Conservation (phyloP, 2,888 invertebrate genomes). For the Phalangium opilio region DNA sequence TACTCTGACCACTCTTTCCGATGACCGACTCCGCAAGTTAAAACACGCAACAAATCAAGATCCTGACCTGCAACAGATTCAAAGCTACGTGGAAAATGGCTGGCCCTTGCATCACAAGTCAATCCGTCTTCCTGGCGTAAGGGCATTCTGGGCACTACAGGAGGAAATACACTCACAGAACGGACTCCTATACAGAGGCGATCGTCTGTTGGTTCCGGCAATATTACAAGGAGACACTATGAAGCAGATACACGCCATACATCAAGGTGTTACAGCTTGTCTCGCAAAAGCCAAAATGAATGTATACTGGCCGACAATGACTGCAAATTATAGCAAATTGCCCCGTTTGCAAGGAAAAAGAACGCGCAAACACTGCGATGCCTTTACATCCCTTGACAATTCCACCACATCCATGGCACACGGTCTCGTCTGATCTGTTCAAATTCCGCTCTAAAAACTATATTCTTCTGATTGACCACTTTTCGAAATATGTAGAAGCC, state of each 20-base stretch:
- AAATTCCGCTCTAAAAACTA: neutral
- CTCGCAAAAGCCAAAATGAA: slow-evolving; percentile 3
- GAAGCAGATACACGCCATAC: neutral
- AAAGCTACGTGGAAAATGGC: neutral
- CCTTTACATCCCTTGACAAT: neutral
- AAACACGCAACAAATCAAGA: neutral
- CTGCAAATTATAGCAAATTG: neutral
- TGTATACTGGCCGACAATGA: slow-evolving; percentile 5
- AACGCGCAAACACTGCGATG: slow-evolving; percentile 1
- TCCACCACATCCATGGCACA: slow-evolving; percentile 4
- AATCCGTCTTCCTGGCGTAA: neutral
- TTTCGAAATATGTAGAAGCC: slow-evolving; percentile 4
- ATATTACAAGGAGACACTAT: slow-evolving; percentile 1
- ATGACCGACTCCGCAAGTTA: neutral
- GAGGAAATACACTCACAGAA: slow-evolving; percentile 3
- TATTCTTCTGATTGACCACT: slow-evolving; percentile 5
- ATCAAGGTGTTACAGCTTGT: slow-evolving; percentile 5
- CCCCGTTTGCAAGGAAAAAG: slow-evolving; percentile 1
- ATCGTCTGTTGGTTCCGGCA: slow-evolving; percentile 1
- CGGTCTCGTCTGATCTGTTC: slow-evolving; percentile 2
- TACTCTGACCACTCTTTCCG: neutral
- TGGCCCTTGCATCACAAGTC: slow-evolving; percentile 1
- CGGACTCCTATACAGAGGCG: slow-evolving; percentile 5
- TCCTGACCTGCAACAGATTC: slow-evolving; percentile 3
- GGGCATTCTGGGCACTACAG: slow-evolving; percentile 1